These are phyloP conservation scores for Fulica atra DNA, from an alignment of 2,113 vertebrate genomes.

Conservation along the genomic window DNA sequence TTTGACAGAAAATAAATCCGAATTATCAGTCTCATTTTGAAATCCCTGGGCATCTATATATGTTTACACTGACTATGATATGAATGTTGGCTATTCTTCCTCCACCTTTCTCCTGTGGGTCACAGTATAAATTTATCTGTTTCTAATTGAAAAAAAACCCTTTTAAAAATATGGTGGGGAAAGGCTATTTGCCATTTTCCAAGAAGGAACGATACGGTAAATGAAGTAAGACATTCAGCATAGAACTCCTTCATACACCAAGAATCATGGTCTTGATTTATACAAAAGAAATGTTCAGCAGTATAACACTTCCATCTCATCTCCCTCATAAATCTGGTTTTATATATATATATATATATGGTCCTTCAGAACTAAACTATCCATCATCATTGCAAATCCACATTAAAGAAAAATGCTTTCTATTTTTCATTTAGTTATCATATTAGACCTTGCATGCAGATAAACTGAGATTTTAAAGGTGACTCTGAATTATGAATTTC, in stretches of 20 bases:
- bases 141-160: not conserved
- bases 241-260: not conserved
- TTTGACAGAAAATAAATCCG: slow-evolving; percentile 5
- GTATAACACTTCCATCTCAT: not conserved
- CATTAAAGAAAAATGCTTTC: not conserved
- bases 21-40: not conserved
- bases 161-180: not conserved
- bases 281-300: not conserved
- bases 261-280: slow-evolving; percentile 15
- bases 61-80: not conserved
- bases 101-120: not conserved
- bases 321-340: not conserved
- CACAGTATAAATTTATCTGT: not conserved
- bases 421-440: not conserved
- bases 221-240: not conserved
- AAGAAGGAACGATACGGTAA: not conserved
- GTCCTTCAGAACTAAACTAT: not conserved
- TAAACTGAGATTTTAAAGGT: slow-evolving; percentile 20
- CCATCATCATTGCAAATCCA: not conserved
- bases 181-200: not conserved
- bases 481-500: not conserved
- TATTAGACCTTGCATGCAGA: not conserved
- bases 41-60: not conserved
- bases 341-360: not conserved
- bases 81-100: not conserved